A percentile compares a stretch with the other conserved stretches of the same genome.
Evolutionary conservation across 2,113 vertebrate species (phyloP).

Genomic region (Prionailurus bengalensis): DNA sequence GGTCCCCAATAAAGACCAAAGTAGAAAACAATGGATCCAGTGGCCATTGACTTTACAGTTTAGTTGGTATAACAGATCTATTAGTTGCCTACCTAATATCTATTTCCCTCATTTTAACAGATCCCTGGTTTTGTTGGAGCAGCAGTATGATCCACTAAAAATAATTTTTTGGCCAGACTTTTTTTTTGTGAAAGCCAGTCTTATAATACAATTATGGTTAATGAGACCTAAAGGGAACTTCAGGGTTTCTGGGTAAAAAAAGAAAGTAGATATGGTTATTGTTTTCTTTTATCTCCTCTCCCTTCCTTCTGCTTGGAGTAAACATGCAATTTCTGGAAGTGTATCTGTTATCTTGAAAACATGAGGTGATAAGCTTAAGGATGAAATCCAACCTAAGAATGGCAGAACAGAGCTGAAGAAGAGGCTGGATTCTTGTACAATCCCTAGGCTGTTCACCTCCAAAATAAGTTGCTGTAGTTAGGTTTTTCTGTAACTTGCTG

Average conservation of each 20-base stretch:
- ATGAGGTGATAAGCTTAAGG: neutral
- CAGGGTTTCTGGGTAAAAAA: neutral
- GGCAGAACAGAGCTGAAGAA: neutral
- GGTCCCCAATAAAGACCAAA: neutral
- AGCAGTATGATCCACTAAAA: neutral
- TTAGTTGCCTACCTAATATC: neutral
- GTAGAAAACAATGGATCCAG: neutral
- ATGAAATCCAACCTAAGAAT: neutral
- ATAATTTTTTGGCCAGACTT: neutral
- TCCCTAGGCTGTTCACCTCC: neutral
- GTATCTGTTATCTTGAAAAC: neutral
- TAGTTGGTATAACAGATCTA: neutral
- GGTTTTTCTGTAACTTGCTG: neutral
- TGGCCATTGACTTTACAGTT: neutral
- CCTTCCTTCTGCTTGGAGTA: neutral
- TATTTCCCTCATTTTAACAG: neutral
- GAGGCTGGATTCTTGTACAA: neutral
- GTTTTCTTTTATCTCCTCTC: neutral
- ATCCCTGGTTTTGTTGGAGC: neutral
- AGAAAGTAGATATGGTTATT: neutral
- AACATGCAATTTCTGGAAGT: neutral
- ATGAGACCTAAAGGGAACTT: neutral
- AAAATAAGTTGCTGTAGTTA: neutral
- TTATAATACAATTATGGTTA: neutral
- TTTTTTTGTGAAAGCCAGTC: neutral